A percentile compares a stretch with the other conserved stretches of the same genome.
These are phyloP conservation scores for Ooceraea biroi DNA, from an alignment of 1,140 invertebrate genomes.

Conservation along the genomic window DNA sequence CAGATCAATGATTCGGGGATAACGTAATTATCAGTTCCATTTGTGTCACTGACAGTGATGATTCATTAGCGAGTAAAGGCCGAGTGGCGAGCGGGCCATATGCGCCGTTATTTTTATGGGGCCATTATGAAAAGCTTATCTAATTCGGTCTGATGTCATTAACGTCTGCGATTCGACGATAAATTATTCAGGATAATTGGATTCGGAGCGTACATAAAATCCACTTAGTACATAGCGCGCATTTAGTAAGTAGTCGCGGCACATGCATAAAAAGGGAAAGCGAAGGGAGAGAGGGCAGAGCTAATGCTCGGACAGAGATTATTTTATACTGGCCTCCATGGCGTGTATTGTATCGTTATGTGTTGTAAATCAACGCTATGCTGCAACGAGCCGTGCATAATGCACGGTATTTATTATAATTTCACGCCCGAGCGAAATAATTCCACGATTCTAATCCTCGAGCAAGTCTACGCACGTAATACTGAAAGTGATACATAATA, in stretches of 20 bases:
- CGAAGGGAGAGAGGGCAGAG: background rate
- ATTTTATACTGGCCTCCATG: constrained; percentile 56
- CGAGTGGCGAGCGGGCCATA: constrained; percentile 26
- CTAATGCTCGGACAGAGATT: constrained; percentile 54
- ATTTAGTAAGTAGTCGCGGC: constrained; percentile 42
- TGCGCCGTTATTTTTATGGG: constrained; percentile 50
- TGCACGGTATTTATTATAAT: constrained; percentile 5
- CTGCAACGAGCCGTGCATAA: constrained; percentile 26
- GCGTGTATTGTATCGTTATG: constrained; percentile 33
- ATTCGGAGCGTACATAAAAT: constrained; percentile 76
- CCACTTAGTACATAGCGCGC: constrained; percentile 66
- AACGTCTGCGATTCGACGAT: constrained; percentile 77
- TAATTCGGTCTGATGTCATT: constrained; percentile 76
- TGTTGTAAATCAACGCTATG: constrained; percentile 49
- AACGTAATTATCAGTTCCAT: constrained; percentile 68
- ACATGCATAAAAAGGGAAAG: constrained; percentile 18
- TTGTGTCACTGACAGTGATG: constrained; percentile 66
- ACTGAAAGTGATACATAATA: background rate
- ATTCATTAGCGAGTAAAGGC: constrained; percentile 52
- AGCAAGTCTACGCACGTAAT: background rate
- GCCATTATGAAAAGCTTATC: constrained; percentile 67
- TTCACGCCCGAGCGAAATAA: background rate
- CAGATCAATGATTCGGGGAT: constrained; percentile 44
- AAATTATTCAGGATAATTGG: constrained; percentile 80
- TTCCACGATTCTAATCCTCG: background rate